These are phyloP conservation scores for Drosophila atroscutellata DNA, from an alignment of 2,888 invertebrate species.

Conservation along the genomic window DNA sequence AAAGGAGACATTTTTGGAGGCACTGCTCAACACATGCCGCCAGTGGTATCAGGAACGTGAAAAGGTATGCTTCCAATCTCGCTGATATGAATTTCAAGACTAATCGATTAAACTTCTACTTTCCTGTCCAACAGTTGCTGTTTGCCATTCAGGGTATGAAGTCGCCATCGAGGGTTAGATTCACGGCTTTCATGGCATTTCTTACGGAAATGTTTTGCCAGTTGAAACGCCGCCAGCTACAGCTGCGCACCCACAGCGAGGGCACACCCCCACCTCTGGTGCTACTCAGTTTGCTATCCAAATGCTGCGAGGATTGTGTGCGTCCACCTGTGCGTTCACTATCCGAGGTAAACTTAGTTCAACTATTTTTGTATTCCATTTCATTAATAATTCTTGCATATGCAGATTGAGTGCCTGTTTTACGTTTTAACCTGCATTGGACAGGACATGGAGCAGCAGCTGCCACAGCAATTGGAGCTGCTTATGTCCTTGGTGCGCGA, in stretches of 20 bases:
- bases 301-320: slow-evolving; percentile 95
- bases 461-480: slow-evolving; percentile 92
- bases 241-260: slow-evolving; percentile 86
- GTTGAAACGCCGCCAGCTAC: slow-evolving; percentile 89
- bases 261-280: slow-evolving; percentile 90
- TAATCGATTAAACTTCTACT: not conserved
- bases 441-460: slow-evolving; percentile 92
- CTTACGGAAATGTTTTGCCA: slow-evolving; percentile 96
- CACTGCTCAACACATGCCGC: slow-evolving; percentile 94
- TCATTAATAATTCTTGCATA: not conserved
- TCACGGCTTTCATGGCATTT: slow-evolving; percentile 95
- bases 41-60: slow-evolving; percentile 95
- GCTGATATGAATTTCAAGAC: not conserved
- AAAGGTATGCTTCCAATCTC: slow-evolving; percentile 85
- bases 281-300: slow-evolving; percentile 92
- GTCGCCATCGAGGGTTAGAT: slow-evolving; percentile 87
- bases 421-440: slow-evolving; percentile 95
- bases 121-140: slow-evolving; percentile 68
- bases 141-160: slow-evolving; percentile 86
- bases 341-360: slow-evolving; percentile 88
- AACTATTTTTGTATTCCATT: not conserved
- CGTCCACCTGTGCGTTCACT: slow-evolving; percentile 92
- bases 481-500: slow-evolving; percentile 93
- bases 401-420: slow-evolving; percentile 94
- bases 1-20: slow-evolving; percentile 95